Conservation (phyloP, 2,888 invertebrate genomes). For the Lycia hirtaria region DNA sequence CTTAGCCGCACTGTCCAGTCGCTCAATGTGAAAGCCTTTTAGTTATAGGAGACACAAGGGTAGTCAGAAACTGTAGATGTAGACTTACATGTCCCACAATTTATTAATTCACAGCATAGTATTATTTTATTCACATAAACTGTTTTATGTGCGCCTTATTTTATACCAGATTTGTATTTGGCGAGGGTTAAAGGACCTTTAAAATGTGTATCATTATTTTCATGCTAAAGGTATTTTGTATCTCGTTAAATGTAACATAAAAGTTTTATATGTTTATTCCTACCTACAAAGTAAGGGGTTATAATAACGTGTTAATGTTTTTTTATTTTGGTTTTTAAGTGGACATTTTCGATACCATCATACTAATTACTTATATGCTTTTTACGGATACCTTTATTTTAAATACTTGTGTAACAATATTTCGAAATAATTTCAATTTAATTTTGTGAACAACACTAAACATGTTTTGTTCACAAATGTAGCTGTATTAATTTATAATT, state of each 20-base stretch:
- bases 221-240: slow-evolving; percentile 17
- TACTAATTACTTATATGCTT: too few species aligned
- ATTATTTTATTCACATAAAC: slow-evolving; percentile 30
- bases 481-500: too few species aligned
- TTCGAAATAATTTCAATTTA: too few species aligned
- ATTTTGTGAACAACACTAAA: too few species aligned
- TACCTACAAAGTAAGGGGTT: slow-evolving; percentile 4
- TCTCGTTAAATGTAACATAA: slow-evolving; percentile 13
- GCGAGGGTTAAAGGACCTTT: slow-evolving; percentile 19
- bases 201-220: slow-evolving; percentile 27
- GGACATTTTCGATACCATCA: too few species aligned
- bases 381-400: too few species aligned
- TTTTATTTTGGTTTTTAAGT: background rate
- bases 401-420: too few species aligned
- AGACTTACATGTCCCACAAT: background rate
- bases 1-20: too few species aligned
- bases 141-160: slow-evolving; percentile 25
- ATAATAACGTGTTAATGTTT: background rate
- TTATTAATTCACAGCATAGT: background rate
- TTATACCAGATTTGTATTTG: slow-evolving; percentile 31
- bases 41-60: background rate
- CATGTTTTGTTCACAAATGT: too few species aligned
- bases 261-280: slow-evolving; percentile 10
- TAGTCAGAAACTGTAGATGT: background rate
- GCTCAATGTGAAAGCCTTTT: too few species aligned